Conservation (phyloP, 2,797 vertebrate genomes). For the Acanthurus lineatus region DNA sequence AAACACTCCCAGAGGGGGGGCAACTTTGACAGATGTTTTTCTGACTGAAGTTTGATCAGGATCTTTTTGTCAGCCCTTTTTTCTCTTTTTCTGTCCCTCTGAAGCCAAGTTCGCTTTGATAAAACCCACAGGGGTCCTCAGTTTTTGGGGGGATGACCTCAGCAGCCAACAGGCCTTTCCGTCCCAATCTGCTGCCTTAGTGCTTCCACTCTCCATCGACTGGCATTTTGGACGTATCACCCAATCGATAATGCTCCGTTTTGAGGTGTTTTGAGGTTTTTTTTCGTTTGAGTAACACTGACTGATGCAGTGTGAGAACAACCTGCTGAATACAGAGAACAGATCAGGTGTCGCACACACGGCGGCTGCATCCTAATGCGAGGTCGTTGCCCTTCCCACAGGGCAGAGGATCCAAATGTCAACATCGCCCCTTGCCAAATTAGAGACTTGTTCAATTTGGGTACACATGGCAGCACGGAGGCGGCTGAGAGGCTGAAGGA, state of each 20-base stretch:
- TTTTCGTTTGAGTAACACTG: slow-evolving; percentile 25
- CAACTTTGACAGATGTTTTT: slow-evolving; percentile 27
- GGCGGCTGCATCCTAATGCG: slow-evolving; percentile 51
- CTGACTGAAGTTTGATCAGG: background rate
- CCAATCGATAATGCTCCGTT: slow-evolving; percentile 24
- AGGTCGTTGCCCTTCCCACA: slow-evolving; percentile 56
- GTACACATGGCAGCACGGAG: slow-evolving; percentile 27
- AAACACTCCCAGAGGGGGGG: background rate
- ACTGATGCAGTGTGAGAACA: slow-evolving; percentile 40
- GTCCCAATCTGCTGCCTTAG: slow-evolving; percentile 2
- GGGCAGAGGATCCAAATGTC: slow-evolving; percentile 72
- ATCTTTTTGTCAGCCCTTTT: too few relatives aligned
- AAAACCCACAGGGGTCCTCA: background rate
- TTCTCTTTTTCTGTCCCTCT: background rate
- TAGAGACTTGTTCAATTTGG: slow-evolving; percentile 58
- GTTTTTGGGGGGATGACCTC: background rate
- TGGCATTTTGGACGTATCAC: slow-evolving; percentile 31
- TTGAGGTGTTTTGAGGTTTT: background rate
- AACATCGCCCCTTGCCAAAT: slow-evolving; percentile 66
- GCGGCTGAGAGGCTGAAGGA: slow-evolving; percentile 30
- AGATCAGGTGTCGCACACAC: slow-evolving; percentile 45
- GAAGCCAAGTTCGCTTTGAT: slow-evolving; percentile 7
- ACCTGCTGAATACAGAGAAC: slow-evolving; percentile 26
- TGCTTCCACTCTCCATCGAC: background rate
- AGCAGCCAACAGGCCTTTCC: background rate